A percentile compares a stretch with the other conserved stretches of the same genome.
These are phyloP conservation scores for Petrolisthes manimaculis DNA, from an alignment of 2,888 invertebrate genomes.

Conservation along the genomic window DNA sequence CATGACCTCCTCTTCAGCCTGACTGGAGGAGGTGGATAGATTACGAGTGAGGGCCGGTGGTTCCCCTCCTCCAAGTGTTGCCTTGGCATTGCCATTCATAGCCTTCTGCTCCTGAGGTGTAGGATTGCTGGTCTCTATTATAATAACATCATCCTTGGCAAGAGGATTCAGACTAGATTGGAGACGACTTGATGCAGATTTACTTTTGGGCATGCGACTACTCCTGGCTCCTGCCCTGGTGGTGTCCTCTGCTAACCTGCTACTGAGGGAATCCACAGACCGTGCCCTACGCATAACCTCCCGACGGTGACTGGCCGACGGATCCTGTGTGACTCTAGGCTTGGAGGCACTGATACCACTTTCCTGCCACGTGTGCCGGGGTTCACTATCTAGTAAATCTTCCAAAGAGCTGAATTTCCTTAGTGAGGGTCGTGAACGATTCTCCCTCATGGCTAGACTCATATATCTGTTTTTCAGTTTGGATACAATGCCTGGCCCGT, in stretches of 20 bases:
- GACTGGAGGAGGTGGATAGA: slow-evolving; percentile 30
- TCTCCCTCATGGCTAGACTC: slow-evolving; percentile 85
- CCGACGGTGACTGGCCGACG: slow-evolving; percentile 40
- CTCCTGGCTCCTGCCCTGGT: neutral
- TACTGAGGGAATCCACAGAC: slow-evolving; percentile 80
- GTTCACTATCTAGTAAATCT: slow-evolving; percentile 83
- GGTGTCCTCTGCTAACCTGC: slow-evolving; percentile 50
- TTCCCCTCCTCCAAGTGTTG: slow-evolving; percentile 22
- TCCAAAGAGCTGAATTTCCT: slow-evolving; percentile 87
- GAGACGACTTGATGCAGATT: slow-evolving; percentile 61
- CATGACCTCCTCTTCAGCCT: slow-evolving; percentile 78
- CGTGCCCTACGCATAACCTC: slow-evolving; percentile 79
- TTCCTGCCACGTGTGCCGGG: slow-evolving; percentile 67
- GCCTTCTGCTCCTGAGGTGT: slow-evolving; percentile 30
- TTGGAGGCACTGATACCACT: slow-evolving; percentile 40
- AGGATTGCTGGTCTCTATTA: slow-evolving; percentile 67
- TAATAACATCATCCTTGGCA: slow-evolving; percentile 69
- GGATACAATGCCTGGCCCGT: slow-evolving; percentile 92
- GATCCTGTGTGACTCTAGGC: slow-evolving; percentile 68
- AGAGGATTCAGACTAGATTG: slow-evolving; percentile 66
- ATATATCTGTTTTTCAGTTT: slow-evolving; percentile 88
- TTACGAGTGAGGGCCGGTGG: slow-evolving; percentile 37
- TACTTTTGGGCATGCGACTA: slow-evolving; percentile 59
- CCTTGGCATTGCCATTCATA: slow-evolving; percentile 24
- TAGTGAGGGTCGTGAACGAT: slow-evolving; percentile 75